These are phyloP conservation scores for Melangyna quadrimaculata DNA, from an alignment of 2,888 invertebrate species.

Conservation along the genomic window DNA sequence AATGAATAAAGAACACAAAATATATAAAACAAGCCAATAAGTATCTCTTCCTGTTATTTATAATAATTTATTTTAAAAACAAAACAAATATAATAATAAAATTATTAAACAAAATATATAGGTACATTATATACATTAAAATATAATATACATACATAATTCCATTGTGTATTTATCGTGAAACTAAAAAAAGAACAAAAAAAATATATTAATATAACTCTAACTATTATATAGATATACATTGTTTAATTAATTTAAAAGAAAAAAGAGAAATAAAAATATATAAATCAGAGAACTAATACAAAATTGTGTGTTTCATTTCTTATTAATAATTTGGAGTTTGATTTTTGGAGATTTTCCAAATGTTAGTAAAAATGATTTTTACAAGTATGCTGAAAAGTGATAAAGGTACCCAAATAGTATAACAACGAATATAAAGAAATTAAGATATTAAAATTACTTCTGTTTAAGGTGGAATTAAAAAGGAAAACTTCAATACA, in stretches of 20 bases:
- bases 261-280: constrained; percentile 17
- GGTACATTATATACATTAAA: constrained; percentile 51
- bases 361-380: too few relatives aligned
- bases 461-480: too few relatives aligned
- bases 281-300: constrained; percentile 28
- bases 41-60: constrained; percentile 67
- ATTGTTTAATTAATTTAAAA: constrained; percentile 66
- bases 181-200: constrained; percentile 41
- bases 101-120: constrained; percentile 45
- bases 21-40: constrained; percentile 50
- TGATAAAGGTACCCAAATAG: too few relatives aligned
- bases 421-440: too few relatives aligned
- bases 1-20: neutral
- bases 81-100: constrained; percentile 11
- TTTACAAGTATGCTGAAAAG: too few relatives aligned
- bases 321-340: neutral
- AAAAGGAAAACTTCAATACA: too few relatives aligned
- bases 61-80: constrained; percentile 49
- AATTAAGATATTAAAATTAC: too few relatives aligned
- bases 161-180: constrained; percentile 59
- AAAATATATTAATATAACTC: constrained; percentile 49
- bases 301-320: constrained; percentile 1
- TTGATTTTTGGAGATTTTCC: too few relatives aligned
- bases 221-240: constrained; percentile 65
- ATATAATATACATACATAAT: constrained; percentile 41